Evolutionary conservation across 1,140 invertebrate genomes (phyloP), one percentile per base, ranked within the genome.

Genomic region (Acromyrmex heyeri): DNA sequence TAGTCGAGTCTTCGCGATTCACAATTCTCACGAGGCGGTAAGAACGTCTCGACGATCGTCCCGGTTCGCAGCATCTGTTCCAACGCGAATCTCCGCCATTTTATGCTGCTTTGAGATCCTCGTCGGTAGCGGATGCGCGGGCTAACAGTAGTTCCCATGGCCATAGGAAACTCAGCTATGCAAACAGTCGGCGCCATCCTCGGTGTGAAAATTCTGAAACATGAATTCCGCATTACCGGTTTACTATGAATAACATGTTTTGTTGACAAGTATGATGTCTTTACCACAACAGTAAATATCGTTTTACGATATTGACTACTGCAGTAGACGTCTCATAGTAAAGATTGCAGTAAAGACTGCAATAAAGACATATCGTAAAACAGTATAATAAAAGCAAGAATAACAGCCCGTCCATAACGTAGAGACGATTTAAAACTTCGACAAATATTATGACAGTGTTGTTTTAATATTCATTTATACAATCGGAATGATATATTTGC

Each of bases 141-240:
- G 16, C 50, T 69, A 27, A 85, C 87, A 2, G 90, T 69, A 61
- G 83, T 91, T 72, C 88, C 87, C 16, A 14, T 50, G 14, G 81
- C 73, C 34, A 86, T 76, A 34, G 90, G 86, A 16, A 93, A 62
- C 30, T 93, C 93, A 12, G 91, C 34, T 79, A 93, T 27, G 59
- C 91, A 93, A 73, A 93, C 44, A 44, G 91, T 93, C 21, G 93
- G 93, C 48, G 92, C 91, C 93, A 94, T 94, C 72, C 62, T 87
- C 21, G 38, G 3, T 3, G 1, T 12, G 61, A 67, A 27, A 82
- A 14, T 38, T 44, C 48, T 83, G 57, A 62, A 83, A 83, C 27
- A 75, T 4, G n/a, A 73, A 73, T 73, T 48, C 2, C 14, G 18
- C 5, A 14, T 44, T 53, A 38, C 2, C 24, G 3, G 5, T n/a